Base-by-base conservation (phyloP, 2,888 invertebrate genomes). In the Glaucopsyche alexis region DNA sequence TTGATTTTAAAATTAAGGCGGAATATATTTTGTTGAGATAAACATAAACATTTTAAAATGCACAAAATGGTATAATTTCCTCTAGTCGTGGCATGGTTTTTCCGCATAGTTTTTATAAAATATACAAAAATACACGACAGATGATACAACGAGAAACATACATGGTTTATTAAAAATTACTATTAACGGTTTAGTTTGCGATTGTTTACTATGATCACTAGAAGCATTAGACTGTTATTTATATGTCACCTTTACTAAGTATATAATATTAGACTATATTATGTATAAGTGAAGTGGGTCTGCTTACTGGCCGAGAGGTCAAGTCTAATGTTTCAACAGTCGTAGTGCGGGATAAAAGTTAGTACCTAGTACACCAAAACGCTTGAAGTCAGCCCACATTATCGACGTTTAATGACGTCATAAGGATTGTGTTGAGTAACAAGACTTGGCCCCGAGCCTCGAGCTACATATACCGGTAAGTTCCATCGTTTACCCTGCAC, bases 401-500 rank as follows among this genome's bases (percentile, higher is more conserved):
- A 9, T 19, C 19, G n/a, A 60, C 60, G 8, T 11, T 7, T 13
- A 0, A 38, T 60, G 29, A 60, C 60, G 60, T 60, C 60, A 60
- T 9, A 60, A 8, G 16, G 52, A 6, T 9, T 38, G 29, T 60
- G 1, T 38, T 1, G 29, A 13, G 60, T 38, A 60, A 60, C 60
- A 29, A 60, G 60, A 60, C 60, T 60, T 19, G 29, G 16, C 60
- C 60, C 60, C 60, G 47, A 47, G 47, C 29, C 55, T 60, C 60
- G 60, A 60, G 38, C 60, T 60, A 60, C 29, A 60, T 60, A 60
- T 19, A 55, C 29, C 60, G 29, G 42, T 66, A 50, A 72, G 66
- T 80, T 81, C 78, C 80, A 77, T 80, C 80, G 83, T 80, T 84
- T 89, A 90, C 90, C 91, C 90, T 90, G 90, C 90, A 91, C 90